phyloP scores from a whole-genome alignment of 2,888 invertebrate species.

The Agapetus fuscipes region DNA sequence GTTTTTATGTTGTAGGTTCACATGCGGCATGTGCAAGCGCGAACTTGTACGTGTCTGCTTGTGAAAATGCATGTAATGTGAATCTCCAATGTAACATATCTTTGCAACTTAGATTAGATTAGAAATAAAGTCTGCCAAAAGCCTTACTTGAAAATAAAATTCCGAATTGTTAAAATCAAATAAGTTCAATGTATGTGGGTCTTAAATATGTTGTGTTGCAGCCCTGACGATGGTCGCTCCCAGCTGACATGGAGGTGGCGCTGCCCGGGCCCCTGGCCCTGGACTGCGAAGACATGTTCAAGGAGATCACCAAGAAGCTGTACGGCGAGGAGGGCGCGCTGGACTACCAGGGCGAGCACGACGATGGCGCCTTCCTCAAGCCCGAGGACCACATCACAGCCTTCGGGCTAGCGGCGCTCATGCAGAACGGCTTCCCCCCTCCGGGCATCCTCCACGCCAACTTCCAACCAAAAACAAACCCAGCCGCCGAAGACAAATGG shows the following conservation, averaged over 20 bases:
- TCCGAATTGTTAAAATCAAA: no score
- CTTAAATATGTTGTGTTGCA: constrained; percentile 6
- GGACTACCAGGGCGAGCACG: constrained; percentile 33
- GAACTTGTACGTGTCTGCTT: no score
- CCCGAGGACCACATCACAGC: constrained; percentile 65
- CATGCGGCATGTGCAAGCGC: no score
- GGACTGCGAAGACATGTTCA: constrained; percentile 79
- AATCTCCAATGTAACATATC: not conserved
- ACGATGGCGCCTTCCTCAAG: constrained; percentile 43
- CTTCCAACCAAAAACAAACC: constrained; percentile 44
- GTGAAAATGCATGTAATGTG: no score
- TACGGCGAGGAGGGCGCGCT: constrained; percentile 69
- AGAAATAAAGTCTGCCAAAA: not conserved
- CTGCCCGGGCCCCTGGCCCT: constrained; percentile 53
- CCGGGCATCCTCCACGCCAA: constrained; percentile 53
- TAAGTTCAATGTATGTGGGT: no score
- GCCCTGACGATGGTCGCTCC: constrained; percentile 20
- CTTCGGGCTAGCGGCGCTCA: constrained; percentile 65
- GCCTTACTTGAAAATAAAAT: not conserved
- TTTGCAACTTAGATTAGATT: not conserved
- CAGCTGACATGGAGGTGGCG: constrained; percentile 34
- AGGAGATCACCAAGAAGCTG: constrained; percentile 85
- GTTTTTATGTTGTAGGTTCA: no score
- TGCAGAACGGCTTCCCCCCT: constrained; percentile 64
- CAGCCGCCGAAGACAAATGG: constrained; percentile 50